These are phyloP conservation scores for Ormia ochracea DNA, from an alignment of 2,888 invertebrate genomes.

Conservation along the genomic window DNA sequence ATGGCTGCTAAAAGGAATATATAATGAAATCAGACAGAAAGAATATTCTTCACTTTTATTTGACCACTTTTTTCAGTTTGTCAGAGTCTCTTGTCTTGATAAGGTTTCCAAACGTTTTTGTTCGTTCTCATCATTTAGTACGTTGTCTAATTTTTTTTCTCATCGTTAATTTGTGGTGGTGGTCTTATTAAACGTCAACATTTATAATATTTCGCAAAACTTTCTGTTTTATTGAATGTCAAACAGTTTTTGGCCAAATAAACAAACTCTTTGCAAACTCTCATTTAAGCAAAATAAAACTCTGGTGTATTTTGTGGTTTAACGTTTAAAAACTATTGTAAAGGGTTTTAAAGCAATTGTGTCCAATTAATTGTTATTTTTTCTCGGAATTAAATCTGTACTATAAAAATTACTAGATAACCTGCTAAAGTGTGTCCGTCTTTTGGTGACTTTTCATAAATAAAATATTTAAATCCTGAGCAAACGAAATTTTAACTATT, in stretches of 20 bases:
- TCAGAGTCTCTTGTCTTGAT: constrained; percentile 77
- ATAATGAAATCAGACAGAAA: constrained; percentile 36
- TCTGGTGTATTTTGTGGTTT: constrained; percentile 53
- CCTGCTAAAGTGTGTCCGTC: constrained; percentile 1
- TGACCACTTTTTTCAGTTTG: constrained; percentile 71
- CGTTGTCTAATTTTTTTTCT: constrained; percentile 52
- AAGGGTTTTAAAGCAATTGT: constrained; percentile 13
- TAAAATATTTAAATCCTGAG: neutral
- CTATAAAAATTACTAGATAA: neutral
- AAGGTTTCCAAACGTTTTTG: constrained; percentile 69
- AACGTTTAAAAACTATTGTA: constrained; percentile 29
- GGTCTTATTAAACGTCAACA: constrained; percentile 45
- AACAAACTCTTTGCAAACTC: neutral
- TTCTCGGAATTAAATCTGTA: neutral
- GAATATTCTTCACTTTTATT: constrained; percentile 47
- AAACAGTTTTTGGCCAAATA: neutral
- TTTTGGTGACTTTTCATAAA: constrained; percentile 13
- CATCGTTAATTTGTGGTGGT: constrained; percentile 59
- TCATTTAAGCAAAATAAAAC: neutral
- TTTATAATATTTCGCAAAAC: constrained; percentile 32
- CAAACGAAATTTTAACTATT: neutral
- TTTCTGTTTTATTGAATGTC: constrained; percentile 16
- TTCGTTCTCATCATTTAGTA: constrained; percentile 52
- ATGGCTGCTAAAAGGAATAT: neutral
- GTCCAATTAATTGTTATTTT: constrained; percentile 4